Evolutionary conservation across 2,888 invertebrate species (phyloP), one percentile per base, ranked within the genome.

Genomic region (Phyto melanocephala): DNA sequence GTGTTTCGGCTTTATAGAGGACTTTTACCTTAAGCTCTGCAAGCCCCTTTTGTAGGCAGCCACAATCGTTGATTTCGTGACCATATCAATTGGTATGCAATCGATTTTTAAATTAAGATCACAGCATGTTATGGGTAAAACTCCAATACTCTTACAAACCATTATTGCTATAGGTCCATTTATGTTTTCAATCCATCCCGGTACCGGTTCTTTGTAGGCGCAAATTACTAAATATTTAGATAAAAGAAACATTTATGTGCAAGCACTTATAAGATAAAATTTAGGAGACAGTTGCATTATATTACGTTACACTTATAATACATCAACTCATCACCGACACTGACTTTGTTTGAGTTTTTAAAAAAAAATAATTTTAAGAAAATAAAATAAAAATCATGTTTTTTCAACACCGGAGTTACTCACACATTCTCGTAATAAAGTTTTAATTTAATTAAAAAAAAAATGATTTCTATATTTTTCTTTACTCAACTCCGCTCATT

Each of bases 161-260:
- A 96, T 87, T 63, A 96, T 90, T 0, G 94, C 97, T 47, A 95
- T 94, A 0, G 98, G 97, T 0, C 98, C 98, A 88, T 98, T 98
- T 84, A 96, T 95, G 88, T 97, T 98, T 87, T 98, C 98, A 11
- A 96, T 92, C 98, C 98, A 99, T 0, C 97, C 97, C 0, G 93
- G 90, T 0, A 94, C 80, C 0, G 96, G 96, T n/a, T 95, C 95
- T 0, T 90, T 88, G 0, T 93, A 80, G 6, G 94, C 92, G 0
- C 94, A 93, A 71, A 95, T 92, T 1, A 95, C 95, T 95, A 42
- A 15, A 63, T 11, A 5, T 2, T 5, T 28, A 28, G n/a, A 6
- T 20, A 62, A 40, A n/a, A 24, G 13, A 62, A 20, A 47, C 8
- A 2, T 20, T 5, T 17, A 45, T 5, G 1, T 22, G 15, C 1